phyloP scores from a whole-genome alignment of 2,888 invertebrate species.

The Drosophila helvetica region DNA sequence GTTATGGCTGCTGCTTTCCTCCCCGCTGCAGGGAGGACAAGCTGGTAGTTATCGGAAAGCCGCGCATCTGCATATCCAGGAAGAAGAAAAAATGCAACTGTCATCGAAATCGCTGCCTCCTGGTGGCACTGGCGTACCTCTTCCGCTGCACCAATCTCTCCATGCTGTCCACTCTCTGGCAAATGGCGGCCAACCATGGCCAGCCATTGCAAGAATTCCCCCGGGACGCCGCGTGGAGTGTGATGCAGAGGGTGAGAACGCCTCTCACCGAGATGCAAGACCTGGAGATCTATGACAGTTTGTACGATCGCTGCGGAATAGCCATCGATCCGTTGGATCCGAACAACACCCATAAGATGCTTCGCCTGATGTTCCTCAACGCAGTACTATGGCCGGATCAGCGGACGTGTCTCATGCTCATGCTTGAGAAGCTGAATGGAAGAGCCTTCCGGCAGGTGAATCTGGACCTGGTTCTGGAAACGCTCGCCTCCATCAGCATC shows the following conservation, averaged over 20 bases:
- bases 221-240: constrained; percentile 18
- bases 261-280: constrained; percentile 62
- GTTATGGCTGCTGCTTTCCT: too few relatives aligned
- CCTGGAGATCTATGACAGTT: constrained; percentile 64
- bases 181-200: constrained; percentile 36
- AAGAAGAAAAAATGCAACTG: background rate
- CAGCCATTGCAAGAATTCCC: constrained; percentile 33
- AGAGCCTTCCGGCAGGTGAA: constrained; percentile 42
- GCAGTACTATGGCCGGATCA: constrained; percentile 39
- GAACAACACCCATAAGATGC: constrained; percentile 46
- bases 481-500: constrained; percentile 29
- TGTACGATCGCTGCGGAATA: constrained; percentile 65
- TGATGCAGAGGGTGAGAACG: constrained; percentile 53
- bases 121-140: constrained; percentile 60
- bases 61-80: too few relatives aligned
- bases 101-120: background rate
- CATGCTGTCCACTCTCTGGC: constrained; percentile 53
- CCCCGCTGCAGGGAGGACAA: too few relatives aligned
- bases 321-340: constrained; percentile 58
- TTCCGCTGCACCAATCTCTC: constrained; percentile 40
- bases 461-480: constrained; percentile 35
- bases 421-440: constrained; percentile 50
- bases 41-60: too few relatives aligned
- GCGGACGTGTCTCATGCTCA: constrained; percentile 20
- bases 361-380: constrained; percentile 55